Evolutionary conservation across 2,888 invertebrate genomes (phyloP).

Genomic region (Eristalinus aeneus): DNA sequence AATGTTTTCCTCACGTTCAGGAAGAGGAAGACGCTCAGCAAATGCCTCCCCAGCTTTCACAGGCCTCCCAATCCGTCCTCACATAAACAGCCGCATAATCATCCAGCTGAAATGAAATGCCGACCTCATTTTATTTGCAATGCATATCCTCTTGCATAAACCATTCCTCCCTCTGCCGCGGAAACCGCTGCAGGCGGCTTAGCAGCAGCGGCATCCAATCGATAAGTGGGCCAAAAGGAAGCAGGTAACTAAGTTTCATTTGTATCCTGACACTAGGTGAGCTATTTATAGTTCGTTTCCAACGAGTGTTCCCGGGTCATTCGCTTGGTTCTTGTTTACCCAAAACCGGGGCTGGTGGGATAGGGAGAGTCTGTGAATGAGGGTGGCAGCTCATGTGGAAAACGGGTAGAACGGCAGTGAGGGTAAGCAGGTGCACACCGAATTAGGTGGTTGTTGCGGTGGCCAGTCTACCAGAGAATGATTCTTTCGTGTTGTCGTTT

Average conservation of each 20-base stretch:
- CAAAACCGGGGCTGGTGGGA: constrained; percentile 3
- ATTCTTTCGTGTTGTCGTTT: neutral
- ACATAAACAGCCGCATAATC: constrained; percentile 65
- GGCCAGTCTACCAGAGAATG: constrained; percentile 40
- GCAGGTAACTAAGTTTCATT: constrained; percentile 57
- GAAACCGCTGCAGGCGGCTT: too few species aligned
- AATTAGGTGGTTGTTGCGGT: constrained; percentile 45
- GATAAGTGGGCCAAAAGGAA: constrained; percentile 58
- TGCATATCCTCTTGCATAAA: neutral
- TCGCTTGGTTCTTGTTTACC: constrained; percentile 54
- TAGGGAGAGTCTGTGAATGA: neutral
- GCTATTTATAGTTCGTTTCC: constrained; percentile 59
- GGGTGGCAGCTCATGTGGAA: constrained; percentile 66
- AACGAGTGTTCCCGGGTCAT: constrained; percentile 47
- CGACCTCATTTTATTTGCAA: constrained; percentile 49
- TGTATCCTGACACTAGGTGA: constrained; percentile 59
- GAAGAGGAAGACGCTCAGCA: constrained; percentile 46
- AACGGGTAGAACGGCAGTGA: constrained; percentile 30
- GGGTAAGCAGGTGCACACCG: constrained; percentile 57
- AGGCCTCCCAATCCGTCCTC: neutral
- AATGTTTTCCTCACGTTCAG: neutral
- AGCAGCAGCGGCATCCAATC: constrained; percentile 33
- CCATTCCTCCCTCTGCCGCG: neutral
- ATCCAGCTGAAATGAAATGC: constrained; percentile 49
- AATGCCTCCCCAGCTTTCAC: constrained; percentile 15